Percentiles rank a stretch among this genome's conserved stretches.
Evolutionary conservation across 2,888 invertebrate genomes (phyloP).

Genomic region (Lepidonotus clava): DNA sequence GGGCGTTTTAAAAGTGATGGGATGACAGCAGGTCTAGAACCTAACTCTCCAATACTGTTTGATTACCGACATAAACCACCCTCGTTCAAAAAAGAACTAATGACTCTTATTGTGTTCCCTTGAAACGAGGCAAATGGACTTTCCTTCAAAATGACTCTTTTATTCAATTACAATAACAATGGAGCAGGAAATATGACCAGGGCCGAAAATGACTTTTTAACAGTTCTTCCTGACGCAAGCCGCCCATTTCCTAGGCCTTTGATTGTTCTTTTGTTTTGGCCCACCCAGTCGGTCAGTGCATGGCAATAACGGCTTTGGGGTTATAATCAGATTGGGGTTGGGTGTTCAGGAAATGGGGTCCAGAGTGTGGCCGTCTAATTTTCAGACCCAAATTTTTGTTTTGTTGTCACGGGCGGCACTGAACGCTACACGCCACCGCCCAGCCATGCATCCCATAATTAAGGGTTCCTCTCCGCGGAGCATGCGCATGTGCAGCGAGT

Average conservation of each 20-base stretch:
- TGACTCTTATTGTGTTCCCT: too few relatives aligned
- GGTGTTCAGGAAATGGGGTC: not conserved
- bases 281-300: not conserved
- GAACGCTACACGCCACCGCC: not conserved
- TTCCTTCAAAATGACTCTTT: not conserved
- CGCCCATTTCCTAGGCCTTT: not conserved
- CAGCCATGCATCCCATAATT: slow-evolving; percentile 27
- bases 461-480: slow-evolving; percentile 44
- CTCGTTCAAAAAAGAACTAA: too few relatives aligned
- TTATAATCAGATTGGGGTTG: not conserved
- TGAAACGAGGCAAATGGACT: too few relatives aligned
- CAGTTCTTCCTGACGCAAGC: not conserved
- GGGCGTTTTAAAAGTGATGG: too few relatives aligned
- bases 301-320: not conserved
- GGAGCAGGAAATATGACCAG: not conserved
- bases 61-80: too few relatives aligned
- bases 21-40: too few relatives aligned
- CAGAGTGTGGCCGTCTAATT: not conserved
- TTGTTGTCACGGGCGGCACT: not conserved
- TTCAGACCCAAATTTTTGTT: not conserved
- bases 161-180: not conserved
- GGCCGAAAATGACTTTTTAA: not conserved
- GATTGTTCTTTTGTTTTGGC: not conserved
- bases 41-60: too few relatives aligned
- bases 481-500: not conserved